Conservation (phyloP, 2,113 vertebrate genomes). For the Ursus arctos region DNA sequence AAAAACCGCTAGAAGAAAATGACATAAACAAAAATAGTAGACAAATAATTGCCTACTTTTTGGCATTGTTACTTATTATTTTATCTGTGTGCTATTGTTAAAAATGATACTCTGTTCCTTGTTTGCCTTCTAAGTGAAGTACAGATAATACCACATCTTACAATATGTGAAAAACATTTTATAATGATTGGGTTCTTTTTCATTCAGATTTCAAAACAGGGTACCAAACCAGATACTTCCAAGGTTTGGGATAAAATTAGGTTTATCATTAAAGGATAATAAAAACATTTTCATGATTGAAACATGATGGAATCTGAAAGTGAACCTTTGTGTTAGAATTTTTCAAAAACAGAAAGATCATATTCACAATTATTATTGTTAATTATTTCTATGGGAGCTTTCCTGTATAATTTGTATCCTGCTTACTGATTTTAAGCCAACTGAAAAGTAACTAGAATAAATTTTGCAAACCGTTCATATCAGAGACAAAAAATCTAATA, state of each 20-base stretch:
- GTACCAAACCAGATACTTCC: conserved; percentile 65
- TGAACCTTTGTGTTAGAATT: conserved; percentile 76
- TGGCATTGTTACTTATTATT: background rate
- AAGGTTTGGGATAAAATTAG: conserved; percentile 76
- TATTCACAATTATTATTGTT: conserved; percentile 71
- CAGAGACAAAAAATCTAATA: conserved; percentile 77
- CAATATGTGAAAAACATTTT: conserved; percentile 69
- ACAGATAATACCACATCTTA: conserved; percentile 33
- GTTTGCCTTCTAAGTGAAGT: background rate
- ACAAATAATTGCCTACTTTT: background rate
- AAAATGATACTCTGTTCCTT: background rate
- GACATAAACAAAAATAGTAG: background rate
- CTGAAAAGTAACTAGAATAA: conserved; percentile 77
- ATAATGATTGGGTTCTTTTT: conserved; percentile 78
- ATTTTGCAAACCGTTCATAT: conserved; percentile 79
- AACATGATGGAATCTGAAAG: conserved; percentile 79
- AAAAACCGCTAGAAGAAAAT: background rate
- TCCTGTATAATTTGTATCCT: conserved; percentile 64
- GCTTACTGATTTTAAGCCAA: conserved; percentile 72
- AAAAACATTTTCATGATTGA: conserved; percentile 79
- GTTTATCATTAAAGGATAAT: conserved; percentile 83
- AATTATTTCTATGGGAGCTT: conserved; percentile 67
- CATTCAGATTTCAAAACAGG: conserved; percentile 79
- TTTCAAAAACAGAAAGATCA: conserved; percentile 83
- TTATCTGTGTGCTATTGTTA: background rate